A percentile compares a stretch with the other conserved stretches of the same genome.
phyloP scores from a whole-genome alignment of 2,888 invertebrate genomes.

The Scrobipalpa atriplicella region DNA sequence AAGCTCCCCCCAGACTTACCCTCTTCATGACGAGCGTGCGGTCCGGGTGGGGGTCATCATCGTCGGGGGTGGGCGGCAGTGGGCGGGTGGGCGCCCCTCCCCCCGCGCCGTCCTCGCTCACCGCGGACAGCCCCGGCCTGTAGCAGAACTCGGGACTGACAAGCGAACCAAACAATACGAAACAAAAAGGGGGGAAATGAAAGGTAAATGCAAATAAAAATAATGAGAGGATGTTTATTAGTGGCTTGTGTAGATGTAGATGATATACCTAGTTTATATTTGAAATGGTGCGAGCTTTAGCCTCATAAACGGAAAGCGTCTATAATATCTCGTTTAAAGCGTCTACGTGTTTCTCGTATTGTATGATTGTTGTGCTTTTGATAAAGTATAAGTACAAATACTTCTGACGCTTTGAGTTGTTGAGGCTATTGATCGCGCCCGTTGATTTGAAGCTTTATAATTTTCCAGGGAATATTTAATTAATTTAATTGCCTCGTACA shows the following conservation, averaged over 20 bases:
- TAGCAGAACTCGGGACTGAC: conserved; percentile 93
- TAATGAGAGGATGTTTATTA: conserved; percentile 32
- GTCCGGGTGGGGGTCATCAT: conserved; percentile 91
- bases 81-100: conserved; percentile 85
- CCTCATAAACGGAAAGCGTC: too few species aligned
- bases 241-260: background rate
- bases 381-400: background rate
- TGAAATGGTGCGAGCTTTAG: background rate
- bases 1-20: conserved; percentile 84
- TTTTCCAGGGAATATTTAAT: background rate
- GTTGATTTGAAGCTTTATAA: background rate
- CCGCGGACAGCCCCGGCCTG: conserved; percentile 87
- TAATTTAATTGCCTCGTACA: too few species aligned
- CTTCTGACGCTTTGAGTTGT: background rate
- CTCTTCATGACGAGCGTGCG: conserved; percentile 96
- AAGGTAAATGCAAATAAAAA: conserved; percentile 44
- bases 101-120: conserved; percentile 73
- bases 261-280: conserved; percentile 18
- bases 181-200: conserved; percentile 42
- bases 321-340: too few species aligned
- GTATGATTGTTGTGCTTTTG: too few species aligned
- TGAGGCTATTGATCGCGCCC: background rate
- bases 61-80: conserved; percentile 97
- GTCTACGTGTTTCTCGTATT: too few species aligned
- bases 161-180: conserved; percentile 58